A percentile compares a stretch with the other conserved stretches of the same genome.
These are phyloP conservation scores for Phylloscopus collybita DNA, from an alignment of 2,797 vertebrate species.

Conservation along the genomic window DNA sequence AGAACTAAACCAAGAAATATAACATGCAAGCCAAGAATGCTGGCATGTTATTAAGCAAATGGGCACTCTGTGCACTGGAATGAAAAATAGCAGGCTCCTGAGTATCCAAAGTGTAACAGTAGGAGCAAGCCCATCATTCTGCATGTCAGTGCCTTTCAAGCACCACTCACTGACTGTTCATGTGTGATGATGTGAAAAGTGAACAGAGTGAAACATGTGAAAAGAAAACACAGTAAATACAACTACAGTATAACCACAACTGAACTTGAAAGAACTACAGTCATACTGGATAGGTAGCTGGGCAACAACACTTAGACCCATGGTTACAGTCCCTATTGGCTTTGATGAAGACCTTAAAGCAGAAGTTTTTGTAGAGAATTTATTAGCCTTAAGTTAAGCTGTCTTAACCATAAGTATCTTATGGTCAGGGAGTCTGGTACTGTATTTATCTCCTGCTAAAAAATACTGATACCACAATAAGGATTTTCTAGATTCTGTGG, in stretches of 20 bases:
- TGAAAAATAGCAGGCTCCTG: background rate
- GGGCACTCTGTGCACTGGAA: background rate
- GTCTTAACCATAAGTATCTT: background rate
- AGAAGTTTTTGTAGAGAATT: background rate
- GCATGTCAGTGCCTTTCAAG: background rate
- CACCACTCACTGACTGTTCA: background rate
- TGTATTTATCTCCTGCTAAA: background rate
- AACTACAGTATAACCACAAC: background rate
- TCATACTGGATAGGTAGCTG: background rate
- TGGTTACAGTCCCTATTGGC: background rate
- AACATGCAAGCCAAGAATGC: constrained; percentile 6
- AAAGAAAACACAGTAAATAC: background rate
- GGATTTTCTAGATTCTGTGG: background rate
- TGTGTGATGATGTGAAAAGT: background rate
- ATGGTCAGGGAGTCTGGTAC: background rate
- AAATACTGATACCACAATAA: background rate
- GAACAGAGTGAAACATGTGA: background rate
- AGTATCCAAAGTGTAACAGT: background rate
- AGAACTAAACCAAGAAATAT: constrained; percentile 2
- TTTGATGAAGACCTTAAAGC: background rate
- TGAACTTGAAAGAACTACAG: background rate
- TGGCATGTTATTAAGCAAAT: constrained; percentile 7
- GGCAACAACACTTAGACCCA: background rate
- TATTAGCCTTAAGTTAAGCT: background rate
- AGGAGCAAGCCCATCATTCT: background rate